These are phyloP conservation scores for Drosophila tanythrix DNA, from an alignment of 2,888 invertebrate genomes.

Conservation along the genomic window DNA sequence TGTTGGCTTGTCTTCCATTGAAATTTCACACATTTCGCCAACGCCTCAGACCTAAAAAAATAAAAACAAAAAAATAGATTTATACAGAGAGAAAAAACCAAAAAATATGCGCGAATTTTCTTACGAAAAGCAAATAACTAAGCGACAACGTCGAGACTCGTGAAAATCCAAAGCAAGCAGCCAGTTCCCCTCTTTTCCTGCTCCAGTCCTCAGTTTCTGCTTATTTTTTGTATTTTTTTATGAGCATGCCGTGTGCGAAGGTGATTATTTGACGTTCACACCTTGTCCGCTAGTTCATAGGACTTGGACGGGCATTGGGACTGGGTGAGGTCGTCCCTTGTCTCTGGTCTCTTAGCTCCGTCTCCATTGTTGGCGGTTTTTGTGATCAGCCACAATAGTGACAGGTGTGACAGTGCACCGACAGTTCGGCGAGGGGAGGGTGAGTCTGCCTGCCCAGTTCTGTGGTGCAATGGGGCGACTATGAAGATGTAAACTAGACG, in stretches of 20 bases:
- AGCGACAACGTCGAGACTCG: conserved; percentile 34
- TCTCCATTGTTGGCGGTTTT: conserved; percentile 65
- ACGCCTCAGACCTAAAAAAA: conserved; percentile 26
- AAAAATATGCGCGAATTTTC: conserved; percentile 63
- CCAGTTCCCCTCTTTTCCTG: conserved; percentile 28
- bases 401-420: conserved; percentile 76
- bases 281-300: conserved; percentile 62
- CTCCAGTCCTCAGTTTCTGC: conserved; percentile 1
- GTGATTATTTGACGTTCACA: conserved; percentile 80
- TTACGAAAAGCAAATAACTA: conserved; percentile 67
- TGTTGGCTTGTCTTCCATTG: conserved; percentile 49
- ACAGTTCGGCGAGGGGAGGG: conserved; percentile 38
- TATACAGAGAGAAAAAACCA: neutral
- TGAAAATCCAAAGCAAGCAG: conserved; percentile 35
- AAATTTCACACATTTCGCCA: conserved; percentile 70
- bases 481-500: conserved; percentile 74
- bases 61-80: conserved; percentile 4
- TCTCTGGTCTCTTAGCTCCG: conserved; percentile 1
- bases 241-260: conserved; percentile 67
- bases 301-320: conserved; percentile 23
- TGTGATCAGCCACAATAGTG: conserved; percentile 78
- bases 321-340: conserved; percentile 58
- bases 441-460: conserved; percentile 38
- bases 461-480: conserved; percentile 46
- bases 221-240: conserved; percentile 1